phyloP scores from a whole-genome alignment of 2,113 vertebrate genomes.

The Microcebus jonahi region DNA sequence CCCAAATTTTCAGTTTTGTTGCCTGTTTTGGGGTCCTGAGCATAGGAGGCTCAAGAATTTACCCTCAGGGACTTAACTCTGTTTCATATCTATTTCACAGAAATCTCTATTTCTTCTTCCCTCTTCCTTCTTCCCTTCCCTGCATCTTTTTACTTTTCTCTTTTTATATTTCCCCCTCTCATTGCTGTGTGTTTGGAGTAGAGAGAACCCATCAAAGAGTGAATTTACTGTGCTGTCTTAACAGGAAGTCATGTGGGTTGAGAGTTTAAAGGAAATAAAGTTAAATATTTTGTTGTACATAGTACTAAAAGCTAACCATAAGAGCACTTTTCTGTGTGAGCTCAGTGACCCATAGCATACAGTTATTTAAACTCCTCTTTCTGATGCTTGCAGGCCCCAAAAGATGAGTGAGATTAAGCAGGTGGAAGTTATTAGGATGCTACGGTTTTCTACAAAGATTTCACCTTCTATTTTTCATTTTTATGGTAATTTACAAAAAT shows the following conservation, averaged over 20 bases:
- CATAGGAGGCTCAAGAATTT: not conserved
- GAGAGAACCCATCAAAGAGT: slow-evolving; percentile 38
- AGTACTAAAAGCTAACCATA: slow-evolving; percentile 68
- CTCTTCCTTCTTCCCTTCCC: not conserved
- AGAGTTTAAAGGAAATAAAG: slow-evolving; percentile 65
- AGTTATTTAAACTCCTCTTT: slow-evolving; percentile 50
- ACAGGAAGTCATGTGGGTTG: slow-evolving; percentile 51
- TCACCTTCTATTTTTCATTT: slow-evolving; percentile 55
- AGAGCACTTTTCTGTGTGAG: slow-evolving; percentile 58
- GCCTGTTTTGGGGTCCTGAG: not conserved
- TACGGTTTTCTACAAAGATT: slow-evolving; percentile 16
- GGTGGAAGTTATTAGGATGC: slow-evolving; percentile 52
- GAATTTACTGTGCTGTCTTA: slow-evolving; percentile 54
- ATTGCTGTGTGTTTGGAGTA: slow-evolving; percentile 45
- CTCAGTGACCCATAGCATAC: slow-evolving; percentile 53
- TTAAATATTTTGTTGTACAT: slow-evolving; percentile 64
- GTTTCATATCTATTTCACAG: not conserved
- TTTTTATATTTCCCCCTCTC: slow-evolving; percentile 25
- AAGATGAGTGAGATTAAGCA: slow-evolving; percentile 64
- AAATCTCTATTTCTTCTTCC: not conserved
- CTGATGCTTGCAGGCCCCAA: not conserved
- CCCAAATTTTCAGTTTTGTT: not conserved
- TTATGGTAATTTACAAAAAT: slow-evolving; percentile 15
- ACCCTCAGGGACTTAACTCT: not conserved
- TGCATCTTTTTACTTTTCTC: slow-evolving; percentile 23